phyloP scores from a whole-genome alignment of 2,888 invertebrate species.

The Caenorhabditis becei region DNA sequence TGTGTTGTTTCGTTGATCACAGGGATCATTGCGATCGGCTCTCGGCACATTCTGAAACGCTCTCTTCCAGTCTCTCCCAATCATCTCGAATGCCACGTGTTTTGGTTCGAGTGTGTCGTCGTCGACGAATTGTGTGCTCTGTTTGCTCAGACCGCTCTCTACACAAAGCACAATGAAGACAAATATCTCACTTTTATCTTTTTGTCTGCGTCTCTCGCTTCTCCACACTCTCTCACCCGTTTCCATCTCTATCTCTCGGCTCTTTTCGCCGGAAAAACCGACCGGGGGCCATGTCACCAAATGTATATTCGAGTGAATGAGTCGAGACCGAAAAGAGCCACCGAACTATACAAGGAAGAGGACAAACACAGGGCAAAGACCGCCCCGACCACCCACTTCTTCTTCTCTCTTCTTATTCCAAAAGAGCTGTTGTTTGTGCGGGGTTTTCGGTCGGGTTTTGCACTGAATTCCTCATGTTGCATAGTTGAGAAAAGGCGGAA shows the following conservation, averaged over 20 bases:
- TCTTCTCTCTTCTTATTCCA: not conserved
- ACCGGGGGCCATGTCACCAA: conserved; percentile 25
- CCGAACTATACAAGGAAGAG: conserved; percentile 20
- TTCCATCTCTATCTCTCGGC: conserved; percentile 5
- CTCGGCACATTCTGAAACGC: not conserved
- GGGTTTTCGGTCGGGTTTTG: not conserved
- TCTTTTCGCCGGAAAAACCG: conserved; percentile 17
- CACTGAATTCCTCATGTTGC: conserved; percentile 12
- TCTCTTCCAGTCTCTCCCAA: not conserved
- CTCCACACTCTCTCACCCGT: conserved; percentile 9
- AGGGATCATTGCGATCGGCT: conserved; percentile 6
- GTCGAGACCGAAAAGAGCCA: conserved; percentile 19
- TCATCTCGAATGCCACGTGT: conserved; percentile 27
- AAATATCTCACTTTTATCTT: conserved; percentile 23
- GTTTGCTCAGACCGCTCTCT: conserved; percentile 49
- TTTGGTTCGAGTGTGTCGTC: conserved; percentile 24
- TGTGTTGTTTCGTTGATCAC: conserved; percentile 23
- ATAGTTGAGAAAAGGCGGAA: not conserved
- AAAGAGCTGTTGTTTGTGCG: conserved; percentile 12
- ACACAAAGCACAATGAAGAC: conserved; percentile 49
- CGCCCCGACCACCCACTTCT: conserved; percentile 9
- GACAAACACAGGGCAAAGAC: conserved; percentile 43
- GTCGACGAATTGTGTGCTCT: conserved; percentile 14
- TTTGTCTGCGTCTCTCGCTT: conserved; percentile 24
- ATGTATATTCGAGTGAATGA: conserved; percentile 32